Conservation (phyloP, 2,797 vertebrate species). For the Anabacerthia variegaticeps region DNA sequence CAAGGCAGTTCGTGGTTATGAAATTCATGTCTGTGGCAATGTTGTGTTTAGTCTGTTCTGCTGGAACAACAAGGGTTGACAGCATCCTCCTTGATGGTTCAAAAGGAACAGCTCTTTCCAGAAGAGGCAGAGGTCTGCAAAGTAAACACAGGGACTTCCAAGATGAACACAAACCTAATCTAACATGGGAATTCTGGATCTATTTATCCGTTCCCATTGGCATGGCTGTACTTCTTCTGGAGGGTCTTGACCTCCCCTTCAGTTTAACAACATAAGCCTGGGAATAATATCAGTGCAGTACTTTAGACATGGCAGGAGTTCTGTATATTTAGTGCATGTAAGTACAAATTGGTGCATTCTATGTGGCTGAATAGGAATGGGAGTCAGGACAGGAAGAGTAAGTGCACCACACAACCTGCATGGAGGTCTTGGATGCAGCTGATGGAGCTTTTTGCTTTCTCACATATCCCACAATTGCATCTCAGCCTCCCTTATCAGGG, state of each 20-base stretch:
- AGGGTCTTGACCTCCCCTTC: background rate
- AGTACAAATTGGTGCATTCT: background rate
- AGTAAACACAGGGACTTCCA: background rate
- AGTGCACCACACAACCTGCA: background rate
- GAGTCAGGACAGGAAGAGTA: background rate
- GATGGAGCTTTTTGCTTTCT: background rate
- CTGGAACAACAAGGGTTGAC: background rate
- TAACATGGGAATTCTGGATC: background rate
- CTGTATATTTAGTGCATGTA: background rate
- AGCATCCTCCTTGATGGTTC: background rate
- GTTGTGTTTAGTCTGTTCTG: background rate
- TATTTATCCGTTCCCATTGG: conserved; percentile 10
- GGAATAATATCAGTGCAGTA: background rate
- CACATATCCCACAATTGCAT: background rate
- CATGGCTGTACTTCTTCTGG: background rate
- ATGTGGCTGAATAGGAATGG: background rate
- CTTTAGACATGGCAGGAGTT: background rate
- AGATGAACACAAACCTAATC: background rate
- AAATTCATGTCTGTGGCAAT: background rate
- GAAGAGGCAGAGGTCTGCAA: background rate
- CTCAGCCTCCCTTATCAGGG: background rate
- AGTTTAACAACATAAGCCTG: background rate
- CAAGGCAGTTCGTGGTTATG: background rate
- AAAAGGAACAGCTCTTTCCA: background rate
- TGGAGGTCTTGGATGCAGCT: background rate